phyloP scores from a whole-genome alignment of 2,797 vertebrate species.

The Acomys russatus region DNA sequence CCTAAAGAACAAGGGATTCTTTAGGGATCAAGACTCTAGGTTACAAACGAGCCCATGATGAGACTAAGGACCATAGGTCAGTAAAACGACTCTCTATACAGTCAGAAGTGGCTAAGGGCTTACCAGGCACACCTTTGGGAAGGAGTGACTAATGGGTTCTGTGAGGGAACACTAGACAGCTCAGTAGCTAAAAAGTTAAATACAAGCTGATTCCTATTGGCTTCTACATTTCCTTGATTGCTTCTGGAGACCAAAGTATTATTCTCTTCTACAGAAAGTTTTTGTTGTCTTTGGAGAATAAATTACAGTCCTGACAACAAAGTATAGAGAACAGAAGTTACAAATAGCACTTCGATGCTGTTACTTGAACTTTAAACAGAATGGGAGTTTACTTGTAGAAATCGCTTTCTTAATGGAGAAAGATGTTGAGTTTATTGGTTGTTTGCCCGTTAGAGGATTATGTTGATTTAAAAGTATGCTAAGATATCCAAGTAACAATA shows the following conservation, averaged over 20 bases:
- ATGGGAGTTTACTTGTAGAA: slow-evolving; percentile 32
- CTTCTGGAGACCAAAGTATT: slow-evolving; percentile 3
- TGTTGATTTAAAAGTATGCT: not conserved
- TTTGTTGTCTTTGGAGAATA: slow-evolving; percentile 31
- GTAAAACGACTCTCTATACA: slow-evolving; percentile 14
- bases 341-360: not conserved
- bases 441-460: not conserved
- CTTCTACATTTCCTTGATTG: not conserved
- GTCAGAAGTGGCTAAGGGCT: not conserved
- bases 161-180: not conserved
- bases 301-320: not conserved
- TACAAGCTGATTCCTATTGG: not conserved
- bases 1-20: not conserved
- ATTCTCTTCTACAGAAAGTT: slow-evolving; percentile 1
- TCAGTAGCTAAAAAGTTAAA: slow-evolving; percentile 12
- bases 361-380: not conserved
- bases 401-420: not conserved
- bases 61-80: not conserved
- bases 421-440: not conserved
- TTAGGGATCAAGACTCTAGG: not conserved
- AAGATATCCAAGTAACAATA: not conserved
- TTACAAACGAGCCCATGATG: not conserved
- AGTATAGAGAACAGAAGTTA: not conserved
- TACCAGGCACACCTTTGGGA: not conserved
- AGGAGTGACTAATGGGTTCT: not conserved